phyloP scores from a whole-genome alignment of 53 echinoderm and acorn worm genomes.

The Astropecten irregularis region DNA sequence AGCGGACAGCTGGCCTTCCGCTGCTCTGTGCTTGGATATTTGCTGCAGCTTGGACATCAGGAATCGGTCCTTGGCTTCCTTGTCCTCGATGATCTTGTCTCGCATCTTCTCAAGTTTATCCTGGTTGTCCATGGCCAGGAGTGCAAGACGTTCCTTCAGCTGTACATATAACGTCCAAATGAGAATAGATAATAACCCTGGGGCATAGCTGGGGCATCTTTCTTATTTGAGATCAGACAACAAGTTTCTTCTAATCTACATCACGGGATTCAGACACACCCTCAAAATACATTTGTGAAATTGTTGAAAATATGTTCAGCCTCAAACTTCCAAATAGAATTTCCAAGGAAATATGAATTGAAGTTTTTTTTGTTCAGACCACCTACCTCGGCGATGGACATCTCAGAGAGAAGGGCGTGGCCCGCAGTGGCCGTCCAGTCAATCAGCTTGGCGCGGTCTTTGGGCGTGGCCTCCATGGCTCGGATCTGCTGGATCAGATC shows the following conservation, averaged over 20 bases:
- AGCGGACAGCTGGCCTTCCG: constrained; percentile 79
- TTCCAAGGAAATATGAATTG: too few relatives aligned
- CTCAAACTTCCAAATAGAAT: too few relatives aligned
- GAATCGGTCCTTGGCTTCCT: constrained; percentile 85
- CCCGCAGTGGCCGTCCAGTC: constrained; percentile 95
- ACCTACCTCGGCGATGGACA: constrained; percentile 98
- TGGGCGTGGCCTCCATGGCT: constrained; percentile 90
- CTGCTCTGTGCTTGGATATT: constrained; percentile 89
- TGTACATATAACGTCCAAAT: constrained; percentile 12
- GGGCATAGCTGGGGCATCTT: too few relatives aligned
- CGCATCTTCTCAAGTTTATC: constrained; percentile 80
- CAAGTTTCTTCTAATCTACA: too few relatives aligned
- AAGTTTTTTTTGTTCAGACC: too few relatives aligned
- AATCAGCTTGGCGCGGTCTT: constrained; percentile 80
- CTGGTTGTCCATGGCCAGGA: constrained; percentile 66
- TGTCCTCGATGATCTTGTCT: constrained; percentile 84
- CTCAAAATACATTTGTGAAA: too few relatives aligned
- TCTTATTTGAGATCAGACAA: too few relatives aligned
- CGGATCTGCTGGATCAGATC: constrained; percentile 97
- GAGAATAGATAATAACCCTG: too few relatives aligned
- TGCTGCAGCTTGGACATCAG: constrained; percentile 93
- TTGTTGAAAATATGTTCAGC: too few relatives aligned
- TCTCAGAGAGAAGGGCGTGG: constrained; percentile 91
- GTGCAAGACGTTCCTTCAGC: constrained; percentile 81
- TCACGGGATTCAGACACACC: too few relatives aligned